Evolutionary conservation across 2,797 vertebrate species (phyloP), one percentile per base, ranked within the genome.

Genomic region (Xenopus petersii): DNA sequence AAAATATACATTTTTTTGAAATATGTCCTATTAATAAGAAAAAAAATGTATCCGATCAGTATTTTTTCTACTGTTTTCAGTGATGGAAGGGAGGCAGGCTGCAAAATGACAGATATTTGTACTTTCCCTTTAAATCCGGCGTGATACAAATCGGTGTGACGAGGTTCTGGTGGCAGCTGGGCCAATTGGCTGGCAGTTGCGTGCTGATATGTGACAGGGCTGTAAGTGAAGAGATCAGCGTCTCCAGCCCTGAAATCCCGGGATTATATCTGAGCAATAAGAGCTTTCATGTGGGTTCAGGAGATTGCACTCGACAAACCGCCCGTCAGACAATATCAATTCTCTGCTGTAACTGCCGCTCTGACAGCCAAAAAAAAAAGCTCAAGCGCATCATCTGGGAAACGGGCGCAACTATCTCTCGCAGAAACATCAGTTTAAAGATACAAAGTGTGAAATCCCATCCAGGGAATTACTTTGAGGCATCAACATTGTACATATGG

Each of bases 311-410:
- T 82, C 81, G 80, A 48, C 81, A 83, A 72, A 30, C 26, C 81
- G 76, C 81, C 79, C 79, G 86, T 83, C 64, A 82, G 85, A 84
- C 79, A 83, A 80, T 77, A 77, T 61, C 81, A 88, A 87, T 87
- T 83, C 79, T 84, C 81, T 81, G 82, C 82, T 88, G 80, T 87
- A 88, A 86, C 87, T 86, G 88, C 70, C 79, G 79, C 80, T 1
- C 21, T 21, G 21, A 81, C 79, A 77, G 16, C 81, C 77, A 12
- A 66, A 80, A 75, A 56, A n/a, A 56, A 13, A 77, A 11, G 2
- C 21, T 67, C 56, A 82, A 80, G 80, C 82, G 82, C 70, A 56
- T 79, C 83, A 82, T 85, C 75, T 65, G 80, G 86, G 83, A 82
- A 80, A 87, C 79, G 86, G 90, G 83, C 71, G 71, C 76, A 75